phyloP scores from a whole-genome alignment of 1,140 invertebrate species.

The Sipha flava region DNA sequence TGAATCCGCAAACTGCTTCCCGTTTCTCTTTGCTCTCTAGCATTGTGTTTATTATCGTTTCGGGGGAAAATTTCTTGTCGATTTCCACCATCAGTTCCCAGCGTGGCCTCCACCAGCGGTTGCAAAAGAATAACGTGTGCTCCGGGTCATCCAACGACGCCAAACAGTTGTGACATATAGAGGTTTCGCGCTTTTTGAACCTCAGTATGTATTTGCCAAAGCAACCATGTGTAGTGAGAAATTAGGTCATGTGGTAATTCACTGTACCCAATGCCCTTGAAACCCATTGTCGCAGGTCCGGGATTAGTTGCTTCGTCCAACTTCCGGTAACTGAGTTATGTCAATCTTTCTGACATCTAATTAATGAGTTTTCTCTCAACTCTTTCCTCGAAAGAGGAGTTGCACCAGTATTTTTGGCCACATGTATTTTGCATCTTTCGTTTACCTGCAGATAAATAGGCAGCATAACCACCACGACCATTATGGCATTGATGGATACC shows the following conservation, averaged over 20 bases:
- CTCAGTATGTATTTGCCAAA: background rate
- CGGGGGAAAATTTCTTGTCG: background rate
- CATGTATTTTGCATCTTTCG: background rate
- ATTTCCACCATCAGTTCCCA: background rate
- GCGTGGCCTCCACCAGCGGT: background rate
- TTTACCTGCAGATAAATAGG: background rate
- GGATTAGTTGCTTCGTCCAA: constrained; percentile 3
- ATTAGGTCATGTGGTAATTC: background rate
- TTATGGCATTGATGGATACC: background rate
- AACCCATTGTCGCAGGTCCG: background rate
- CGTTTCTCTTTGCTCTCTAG: background rate
- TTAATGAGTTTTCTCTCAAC: background rate
- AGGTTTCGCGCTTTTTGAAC: background rate
- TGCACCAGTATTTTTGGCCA: background rate
- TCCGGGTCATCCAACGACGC: background rate
- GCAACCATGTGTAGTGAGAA: background rate
- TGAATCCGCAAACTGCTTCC: background rate
- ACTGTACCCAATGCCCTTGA: background rate
- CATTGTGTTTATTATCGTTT: background rate
- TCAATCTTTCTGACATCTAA: background rate
- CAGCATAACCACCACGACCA: background rate
- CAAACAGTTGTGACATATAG: background rate
- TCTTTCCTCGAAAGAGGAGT: background rate
- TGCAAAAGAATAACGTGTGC: background rate
- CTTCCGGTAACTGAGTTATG: background rate